These are phyloP conservation scores for Hirudo medicinalis DNA, from an alignment of 1,140 invertebrate species.

Conservation along the genomic window DNA sequence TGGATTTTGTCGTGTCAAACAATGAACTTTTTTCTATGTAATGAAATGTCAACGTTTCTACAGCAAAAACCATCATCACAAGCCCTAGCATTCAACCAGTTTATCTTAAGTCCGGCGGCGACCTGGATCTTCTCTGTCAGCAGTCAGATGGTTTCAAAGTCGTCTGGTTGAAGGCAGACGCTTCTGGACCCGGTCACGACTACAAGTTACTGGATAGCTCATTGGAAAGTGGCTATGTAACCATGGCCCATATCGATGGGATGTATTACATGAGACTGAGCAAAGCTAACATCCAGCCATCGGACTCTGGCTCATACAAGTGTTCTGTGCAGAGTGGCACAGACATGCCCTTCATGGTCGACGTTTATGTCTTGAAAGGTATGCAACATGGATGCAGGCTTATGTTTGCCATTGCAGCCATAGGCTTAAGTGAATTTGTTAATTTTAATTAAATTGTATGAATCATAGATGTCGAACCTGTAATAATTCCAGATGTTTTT, in stretches of 20 bases:
- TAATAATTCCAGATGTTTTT: too few species aligned
- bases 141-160: background rate
- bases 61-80: constrained; percentile 1
- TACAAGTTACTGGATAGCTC: constrained; percentile 13
- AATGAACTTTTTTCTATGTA: too few species aligned
- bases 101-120: constrained; percentile 11
- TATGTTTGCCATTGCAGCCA: too few species aligned
- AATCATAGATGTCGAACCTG: too few species aligned
- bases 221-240: background rate
- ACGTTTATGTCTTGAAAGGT: constrained; percentile 17
- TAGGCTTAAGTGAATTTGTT: too few species aligned
- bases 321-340: background rate
- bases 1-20: too few species aligned
- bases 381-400: background rate
- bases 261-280: constrained; percentile 6
- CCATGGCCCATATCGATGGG: background rate
- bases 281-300: background rate
- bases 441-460: too few species aligned
- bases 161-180: constrained; percentile 5
- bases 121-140: constrained; percentile 13
- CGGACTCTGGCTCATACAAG: constrained; percentile 10
- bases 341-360: constrained; percentile 10
- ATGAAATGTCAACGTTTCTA: background rate
- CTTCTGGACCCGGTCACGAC: background rate
- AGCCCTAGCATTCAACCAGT: constrained; percentile 10